These are phyloP conservation scores for Pitangus sulphuratus DNA, from an alignment of 2,797 vertebrate genomes.

Conservation along the genomic window DNA sequence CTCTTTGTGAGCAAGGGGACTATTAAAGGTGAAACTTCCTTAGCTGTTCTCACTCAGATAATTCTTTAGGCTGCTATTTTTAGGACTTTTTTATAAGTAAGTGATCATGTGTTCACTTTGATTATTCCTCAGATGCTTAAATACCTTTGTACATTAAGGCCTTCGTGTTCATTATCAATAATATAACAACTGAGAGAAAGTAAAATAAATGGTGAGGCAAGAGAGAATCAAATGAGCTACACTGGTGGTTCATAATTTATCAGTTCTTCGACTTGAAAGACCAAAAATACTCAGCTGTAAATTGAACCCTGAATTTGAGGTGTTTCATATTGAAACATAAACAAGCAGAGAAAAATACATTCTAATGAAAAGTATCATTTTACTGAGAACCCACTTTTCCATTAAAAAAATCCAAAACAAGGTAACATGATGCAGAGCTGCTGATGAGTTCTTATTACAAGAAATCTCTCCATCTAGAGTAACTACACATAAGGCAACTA, in stretches of 20 bases:
- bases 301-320: not conserved
- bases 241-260: not conserved
- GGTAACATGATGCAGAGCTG: slow-evolving; percentile 20
- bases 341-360: not conserved
- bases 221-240: not conserved
- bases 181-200: not conserved
- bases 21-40: slow-evolving; percentile 23
- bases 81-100: not conserved
- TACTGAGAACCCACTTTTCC: not conserved
- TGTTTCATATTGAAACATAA: slow-evolving; percentile 21
- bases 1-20: not conserved
- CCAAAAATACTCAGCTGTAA: not conserved
- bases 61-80: not conserved
- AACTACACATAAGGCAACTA: slow-evolving; percentile 4
- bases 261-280: not conserved
- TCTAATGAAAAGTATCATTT: slow-evolving; percentile 15
- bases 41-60: slow-evolving; percentile 23
- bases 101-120: not conserved
- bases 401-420: slow-evolving; percentile 41
- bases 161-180: not conserved
- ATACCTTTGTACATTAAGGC: not conserved
- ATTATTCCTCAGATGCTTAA: not conserved
- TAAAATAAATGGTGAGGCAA: not conserved
- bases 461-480: slow-evolving; percentile 47
- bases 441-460: not conserved